phyloP scores from a whole-genome alignment of 2,113 vertebrate genomes.

The Entomyzon cyanotis region DNA sequence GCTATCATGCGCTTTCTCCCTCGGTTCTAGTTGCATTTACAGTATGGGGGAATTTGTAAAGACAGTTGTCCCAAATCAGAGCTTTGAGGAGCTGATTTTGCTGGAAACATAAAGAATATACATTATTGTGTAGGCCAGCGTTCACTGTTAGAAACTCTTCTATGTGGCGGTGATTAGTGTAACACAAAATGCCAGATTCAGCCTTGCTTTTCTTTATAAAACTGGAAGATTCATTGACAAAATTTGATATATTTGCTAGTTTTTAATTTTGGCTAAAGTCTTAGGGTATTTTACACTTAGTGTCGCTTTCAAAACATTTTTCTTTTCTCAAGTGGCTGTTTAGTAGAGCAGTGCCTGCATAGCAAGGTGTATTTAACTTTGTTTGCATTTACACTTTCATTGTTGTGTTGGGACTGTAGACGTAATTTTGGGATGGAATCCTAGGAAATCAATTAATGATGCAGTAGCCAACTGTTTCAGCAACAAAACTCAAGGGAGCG shows the following conservation, averaged over 20 bases:
- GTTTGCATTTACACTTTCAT: constrained; percentile 39
- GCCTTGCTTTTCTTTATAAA: constrained; percentile 2
- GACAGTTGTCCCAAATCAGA: constrained; percentile 34
- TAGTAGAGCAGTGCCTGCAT: neutral
- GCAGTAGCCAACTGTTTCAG: constrained; percentile 28
- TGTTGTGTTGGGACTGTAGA: constrained; percentile 8
- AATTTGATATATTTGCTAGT: neutral
- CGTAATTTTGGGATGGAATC: constrained; percentile 40
- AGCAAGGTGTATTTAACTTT: constrained; percentile 7
- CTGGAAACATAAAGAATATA: constrained; percentile 41
- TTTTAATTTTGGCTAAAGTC: constrained; percentile 2
- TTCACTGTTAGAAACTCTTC: neutral
- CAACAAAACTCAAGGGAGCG: neutral
- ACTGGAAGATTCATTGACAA: neutral
- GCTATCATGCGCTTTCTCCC: constrained; percentile 49
- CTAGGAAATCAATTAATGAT: constrained; percentile 57
- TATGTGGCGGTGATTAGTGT: neutral
- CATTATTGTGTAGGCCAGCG: neutral
- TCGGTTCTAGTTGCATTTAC: constrained; percentile 38
- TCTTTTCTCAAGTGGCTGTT: neutral
- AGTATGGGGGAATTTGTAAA: constrained; percentile 21
- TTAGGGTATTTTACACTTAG: neutral
- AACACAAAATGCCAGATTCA: neutral
- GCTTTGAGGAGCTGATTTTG: constrained; percentile 15
- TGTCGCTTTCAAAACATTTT: neutral